Evolutionary conservation across 2,888 invertebrate genomes (phyloP), one percentile per base, ranked within the genome.

Genomic region (Euclidia mi): DNA sequence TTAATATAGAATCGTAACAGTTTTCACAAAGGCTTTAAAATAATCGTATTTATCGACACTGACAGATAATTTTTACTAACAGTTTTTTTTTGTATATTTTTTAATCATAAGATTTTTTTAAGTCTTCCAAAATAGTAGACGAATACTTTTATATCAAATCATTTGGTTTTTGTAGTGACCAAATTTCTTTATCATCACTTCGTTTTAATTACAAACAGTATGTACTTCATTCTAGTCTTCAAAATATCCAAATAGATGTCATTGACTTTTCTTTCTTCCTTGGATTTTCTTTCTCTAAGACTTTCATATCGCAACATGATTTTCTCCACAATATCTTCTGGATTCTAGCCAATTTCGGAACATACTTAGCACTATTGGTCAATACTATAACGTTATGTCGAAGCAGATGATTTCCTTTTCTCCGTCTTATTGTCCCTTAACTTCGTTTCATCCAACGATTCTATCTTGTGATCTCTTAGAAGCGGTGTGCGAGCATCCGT

Each of bases 331-430:
- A 4, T 18, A 32, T 35, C 2, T 28, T 18, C 9, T 55, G 28
- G 31, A 43, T 48, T 18, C 12, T 9, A 17, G 18, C 7, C 37
- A 25, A 34, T 18, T 28, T 25, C 18, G 48, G 64, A 57, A 56
- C 37, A 37, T 58, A 46, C 72, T 87, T 88, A 88, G 78, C 74
- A 77, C 81, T 87, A 89, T 89, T 90, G 89, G 88, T 90, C 90
- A 61, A 61, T 58, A 59, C 49, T 57, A 65, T 62, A 70, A 62
- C 73, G 79, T 86, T 92, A 94, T 83, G 94, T 94, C 42, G 94
- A 94, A 66, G 94, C 94, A 47, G 94, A 93, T 46, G 94, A 94
- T 80, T 94, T 94, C 57, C 94, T 80, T 68, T 94, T 94, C 56
- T 94, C 94, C 47, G 86, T 78, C 81, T 93, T 94, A 59, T 80